phyloP scores from a whole-genome alignment of 1,140 invertebrate species.

The Nylanderia fulva region DNA sequence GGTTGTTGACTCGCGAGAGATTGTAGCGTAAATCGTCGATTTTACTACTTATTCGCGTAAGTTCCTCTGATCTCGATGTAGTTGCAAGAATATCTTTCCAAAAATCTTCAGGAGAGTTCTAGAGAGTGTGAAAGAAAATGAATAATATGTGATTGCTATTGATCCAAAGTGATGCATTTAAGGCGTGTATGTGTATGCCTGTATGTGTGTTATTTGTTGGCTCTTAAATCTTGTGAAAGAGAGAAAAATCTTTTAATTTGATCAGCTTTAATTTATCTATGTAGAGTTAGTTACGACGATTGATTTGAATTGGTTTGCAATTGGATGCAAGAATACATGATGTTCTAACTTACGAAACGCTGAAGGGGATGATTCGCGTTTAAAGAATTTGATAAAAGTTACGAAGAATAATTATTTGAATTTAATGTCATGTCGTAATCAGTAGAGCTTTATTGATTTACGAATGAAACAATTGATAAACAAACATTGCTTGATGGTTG shows the following conservation, averaged over 20 bases:
- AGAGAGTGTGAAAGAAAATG: neutral
- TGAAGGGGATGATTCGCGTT: neutral
- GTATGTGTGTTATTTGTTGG: neutral
- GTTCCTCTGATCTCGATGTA: neutral
- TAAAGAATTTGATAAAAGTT: neutral
- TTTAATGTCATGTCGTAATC: neutral
- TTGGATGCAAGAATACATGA: constrained; percentile 13
- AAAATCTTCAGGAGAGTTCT: neutral
- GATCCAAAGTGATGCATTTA: constrained; percentile 16
- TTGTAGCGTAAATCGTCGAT: neutral
- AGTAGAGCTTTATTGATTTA: constrained; percentile 4
- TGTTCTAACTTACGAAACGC: neutral
- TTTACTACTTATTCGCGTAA: neutral
- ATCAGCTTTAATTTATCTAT: neutral
- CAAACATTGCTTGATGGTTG: neutral
- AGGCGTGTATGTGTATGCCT: too few relatives aligned
- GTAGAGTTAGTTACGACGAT: neutral
- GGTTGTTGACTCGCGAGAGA: constrained; percentile 16
- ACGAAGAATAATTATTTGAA: neutral
- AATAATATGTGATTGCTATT: constrained; percentile 35
- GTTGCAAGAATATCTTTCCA: neutral
- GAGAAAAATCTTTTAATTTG: neutral
- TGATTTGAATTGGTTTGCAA: neutral
- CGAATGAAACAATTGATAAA: constrained; percentile 11
- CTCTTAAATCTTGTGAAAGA: neutral